A percentile compares a stretch with the other conserved stretches of the same genome.
Conservation (phyloP, 2,888 invertebrate species). For the Heliconius ethilla region DNA sequence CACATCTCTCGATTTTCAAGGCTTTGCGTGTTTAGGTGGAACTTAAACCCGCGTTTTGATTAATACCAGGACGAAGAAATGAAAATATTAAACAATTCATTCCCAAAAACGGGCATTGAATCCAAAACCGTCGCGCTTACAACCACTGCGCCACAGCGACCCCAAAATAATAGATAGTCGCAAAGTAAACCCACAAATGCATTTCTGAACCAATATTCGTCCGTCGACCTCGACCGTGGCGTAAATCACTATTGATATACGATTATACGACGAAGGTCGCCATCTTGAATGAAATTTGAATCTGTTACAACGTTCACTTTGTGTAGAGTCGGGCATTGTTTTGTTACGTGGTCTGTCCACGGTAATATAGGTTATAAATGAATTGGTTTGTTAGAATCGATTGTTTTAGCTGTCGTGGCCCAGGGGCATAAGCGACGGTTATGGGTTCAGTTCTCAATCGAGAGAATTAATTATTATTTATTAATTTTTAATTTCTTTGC, state of each 20-base stretch:
- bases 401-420: no score
- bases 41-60: not conserved
- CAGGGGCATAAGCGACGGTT: no score
- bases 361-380: slow-evolving; percentile 38
- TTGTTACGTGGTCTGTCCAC: slow-evolving; percentile 48
- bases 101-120: not conserved
- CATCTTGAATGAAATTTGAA: slow-evolving; percentile 80
- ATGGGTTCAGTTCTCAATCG: no score
- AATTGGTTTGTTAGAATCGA: not conserved
- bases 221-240: slow-evolving; percentile 79
- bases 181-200: slow-evolving; percentile 79
- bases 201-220: slow-evolving; percentile 80
- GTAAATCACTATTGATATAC: slow-evolving; percentile 80
- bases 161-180: slow-evolving; percentile 81
- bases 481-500: no score
- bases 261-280: slow-evolving; percentile 73
- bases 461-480: no score
- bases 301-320: slow-evolving; percentile 67
- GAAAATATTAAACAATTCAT: not conserved
- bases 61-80: not conserved
- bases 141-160: no score
- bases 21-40: not conserved
- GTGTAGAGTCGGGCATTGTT: slow-evolving; percentile 50
- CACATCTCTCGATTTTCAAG: not conserved
- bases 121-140: not conserved